These are phyloP conservation scores for Podarcis raffonei DNA, from an alignment of 2,113 vertebrate species.

Conservation along the genomic window DNA sequence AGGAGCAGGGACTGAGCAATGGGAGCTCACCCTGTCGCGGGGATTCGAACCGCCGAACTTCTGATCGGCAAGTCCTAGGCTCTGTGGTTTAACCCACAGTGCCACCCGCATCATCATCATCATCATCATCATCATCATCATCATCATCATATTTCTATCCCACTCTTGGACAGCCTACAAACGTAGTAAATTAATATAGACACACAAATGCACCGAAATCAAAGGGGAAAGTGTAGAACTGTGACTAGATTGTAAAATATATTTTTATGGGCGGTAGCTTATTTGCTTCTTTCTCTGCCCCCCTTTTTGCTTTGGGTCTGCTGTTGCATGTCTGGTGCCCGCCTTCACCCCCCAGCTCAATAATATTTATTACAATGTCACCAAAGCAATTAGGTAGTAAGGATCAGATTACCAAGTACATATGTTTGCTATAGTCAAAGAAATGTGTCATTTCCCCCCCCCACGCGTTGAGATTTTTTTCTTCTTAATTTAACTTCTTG, in stretches of 20 bases:
- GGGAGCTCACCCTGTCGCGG: too few relatives aligned
- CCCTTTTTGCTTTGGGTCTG: neutral
- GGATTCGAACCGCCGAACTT: too few relatives aligned
- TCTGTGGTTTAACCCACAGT: too few relatives aligned
- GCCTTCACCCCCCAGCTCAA: neutral
- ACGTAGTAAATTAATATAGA: too few relatives aligned
- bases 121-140: too few relatives aligned
- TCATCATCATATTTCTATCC: too few relatives aligned
- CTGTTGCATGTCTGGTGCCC: too few relatives aligned
- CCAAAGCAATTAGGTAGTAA: constrained; percentile 41
- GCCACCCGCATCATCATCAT: too few relatives aligned
- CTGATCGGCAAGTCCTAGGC: too few relatives aligned
- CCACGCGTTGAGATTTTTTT: constrained; percentile 48
- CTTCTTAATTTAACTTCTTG: constrained; percentile 81
- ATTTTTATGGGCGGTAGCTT: neutral
- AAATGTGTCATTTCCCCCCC: constrained; percentile 42
- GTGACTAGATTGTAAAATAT: neutral
- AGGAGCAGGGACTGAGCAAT: too few relatives aligned
- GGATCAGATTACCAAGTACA: constrained; percentile 63
- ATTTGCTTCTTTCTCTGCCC: neutral
- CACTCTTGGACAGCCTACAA: too few relatives aligned
- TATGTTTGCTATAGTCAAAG: constrained; percentile 52
- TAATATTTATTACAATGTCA: constrained; percentile 63
- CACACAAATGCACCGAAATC: too few relatives aligned
- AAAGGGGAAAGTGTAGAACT: neutral